Evolutionary conservation across 2,888 invertebrate species (phyloP), one percentile per base, ranked within the genome.

Genomic region (Epinotia ramella): DNA sequence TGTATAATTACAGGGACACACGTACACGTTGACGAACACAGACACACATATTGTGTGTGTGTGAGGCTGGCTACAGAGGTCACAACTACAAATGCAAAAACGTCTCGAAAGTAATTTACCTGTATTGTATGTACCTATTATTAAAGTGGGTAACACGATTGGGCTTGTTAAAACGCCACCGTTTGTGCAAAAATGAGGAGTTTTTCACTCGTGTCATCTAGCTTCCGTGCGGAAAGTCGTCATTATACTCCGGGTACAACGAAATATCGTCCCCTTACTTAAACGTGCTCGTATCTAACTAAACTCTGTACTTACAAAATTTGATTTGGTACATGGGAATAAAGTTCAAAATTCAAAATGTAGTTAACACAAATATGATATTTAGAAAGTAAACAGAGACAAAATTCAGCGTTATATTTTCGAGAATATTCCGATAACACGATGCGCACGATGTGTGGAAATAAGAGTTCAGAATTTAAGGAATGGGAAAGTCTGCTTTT

Each of bases 401-500:
- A 44, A 68, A 53, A 67, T 62, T 67, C 20, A 64, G 40, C 67
- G 59, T 59, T 7, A 68, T 63, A 73, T 73, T 73, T 68, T 73
- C 68, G 59, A 65, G 57, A 20, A 70, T 73, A 60, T 73, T 24
- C 16, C 44, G 65, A 64, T 68, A 63, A 60, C n/a, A 49, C n/a
- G 63, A 57, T 64, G 33, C 59, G 69, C 65, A 59, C 49, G 65
- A 59, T 49, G 40, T 72, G 33, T 65, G 65, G 59, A 65, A 57
- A 74, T 65, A 62, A 60, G n/a, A 60, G 12, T 63, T 63, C 40
- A 44, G 56, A 83, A 81, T 86, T 86, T 87, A 88, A 85, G 84
- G 85, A 86, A 87, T 84, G 77, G 79, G 82, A 85, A 83, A 84
- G 33, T 64, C 53, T 67, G 63, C 70, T 49, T 60, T 64, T 49